These are phyloP conservation scores for Lithophane leautieri DNA, from an alignment of 2,888 invertebrate genomes.

Conservation along the genomic window DNA sequence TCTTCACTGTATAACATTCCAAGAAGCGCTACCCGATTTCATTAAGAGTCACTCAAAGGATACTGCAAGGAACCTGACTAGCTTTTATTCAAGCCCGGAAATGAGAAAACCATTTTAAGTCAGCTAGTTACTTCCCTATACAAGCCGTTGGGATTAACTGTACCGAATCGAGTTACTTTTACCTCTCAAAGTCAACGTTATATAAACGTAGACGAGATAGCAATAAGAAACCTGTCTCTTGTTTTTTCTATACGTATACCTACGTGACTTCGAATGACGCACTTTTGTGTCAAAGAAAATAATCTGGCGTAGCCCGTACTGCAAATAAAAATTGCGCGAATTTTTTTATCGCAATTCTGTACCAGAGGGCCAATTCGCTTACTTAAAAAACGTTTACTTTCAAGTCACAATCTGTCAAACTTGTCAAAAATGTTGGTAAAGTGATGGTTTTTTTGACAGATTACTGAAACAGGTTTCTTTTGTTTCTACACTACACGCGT, in stretches of 20 bases:
- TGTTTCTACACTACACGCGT: too few relatives aligned
- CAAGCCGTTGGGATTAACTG: slow-evolving; percentile 5
- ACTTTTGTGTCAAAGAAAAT: slow-evolving; percentile 14
- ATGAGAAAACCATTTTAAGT: slow-evolving; percentile 1
- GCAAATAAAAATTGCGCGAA: too few relatives aligned
- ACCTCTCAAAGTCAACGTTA: not conserved
- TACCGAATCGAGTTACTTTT: slow-evolving; percentile 13
- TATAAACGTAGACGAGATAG: slow-evolving; percentile 1
- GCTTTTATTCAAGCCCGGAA: not conserved
- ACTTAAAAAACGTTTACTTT: too few relatives aligned
- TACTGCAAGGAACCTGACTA: not conserved
- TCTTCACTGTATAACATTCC: not conserved
- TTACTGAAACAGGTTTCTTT: too few relatives aligned
- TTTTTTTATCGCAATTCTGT: too few relatives aligned
- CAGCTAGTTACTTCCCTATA: not conserved
- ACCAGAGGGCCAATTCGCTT: too few relatives aligned
- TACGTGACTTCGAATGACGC: slow-evolving; percentile 10
- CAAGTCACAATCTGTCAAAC: too few relatives aligned
- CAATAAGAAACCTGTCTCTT: slow-evolving; percentile 3
- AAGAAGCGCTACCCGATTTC: not conserved
- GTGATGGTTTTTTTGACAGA: too few relatives aligned
- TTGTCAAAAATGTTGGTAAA: too few relatives aligned
- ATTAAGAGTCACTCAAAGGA: not conserved
- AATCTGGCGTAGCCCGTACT: not conserved
- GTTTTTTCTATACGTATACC: slow-evolving; percentile 7